Conservation (phyloP, 2,797 vertebrate species). For the Stomatorhinus walkeri region DNA sequence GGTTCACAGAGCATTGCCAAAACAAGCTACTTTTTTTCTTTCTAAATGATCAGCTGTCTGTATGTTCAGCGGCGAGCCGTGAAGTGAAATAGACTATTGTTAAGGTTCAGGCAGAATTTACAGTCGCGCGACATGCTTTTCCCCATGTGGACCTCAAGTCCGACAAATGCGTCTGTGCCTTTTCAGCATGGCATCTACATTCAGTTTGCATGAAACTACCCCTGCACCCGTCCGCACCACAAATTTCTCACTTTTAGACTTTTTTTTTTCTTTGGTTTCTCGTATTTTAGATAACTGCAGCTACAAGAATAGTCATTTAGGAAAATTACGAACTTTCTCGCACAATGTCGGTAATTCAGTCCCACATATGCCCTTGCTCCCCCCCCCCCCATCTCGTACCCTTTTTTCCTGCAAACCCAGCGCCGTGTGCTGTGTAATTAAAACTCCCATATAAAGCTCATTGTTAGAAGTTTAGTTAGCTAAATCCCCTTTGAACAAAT, state of each 20-base stretch:
- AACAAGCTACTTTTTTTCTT: slow-evolving; percentile 16
- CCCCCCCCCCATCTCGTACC: background rate
- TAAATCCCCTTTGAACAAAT: slow-evolving; percentile 20
- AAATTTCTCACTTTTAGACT: background rate
- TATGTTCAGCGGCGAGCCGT: background rate
- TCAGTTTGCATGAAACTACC: background rate
- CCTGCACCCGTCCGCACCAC: background rate
- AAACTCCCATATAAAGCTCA: slow-evolving; percentile 6
- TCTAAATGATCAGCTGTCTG: slow-evolving; percentile 15
- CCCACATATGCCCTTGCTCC: background rate
- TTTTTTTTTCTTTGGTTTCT: background rate
- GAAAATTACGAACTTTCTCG: background rate
- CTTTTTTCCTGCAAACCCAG: background rate
- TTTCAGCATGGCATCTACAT: background rate
- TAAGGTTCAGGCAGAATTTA: background rate
- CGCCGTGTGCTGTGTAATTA: slow-evolving; percentile 5
- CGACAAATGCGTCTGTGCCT: background rate
- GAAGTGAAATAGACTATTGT: background rate
- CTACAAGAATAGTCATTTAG: background rate
- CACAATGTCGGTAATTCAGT: background rate
- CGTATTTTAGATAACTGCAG: background rate
- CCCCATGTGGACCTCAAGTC: background rate
- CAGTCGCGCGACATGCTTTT: background rate
- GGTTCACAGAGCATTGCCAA: slow-evolving; percentile 25
- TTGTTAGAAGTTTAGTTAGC: slow-evolving; percentile 20